Percentiles rank a stretch among this genome's conserved stretches.
phyloP scores from a whole-genome alignment of 2,113 vertebrate genomes.

The Caretta caretta region DNA sequence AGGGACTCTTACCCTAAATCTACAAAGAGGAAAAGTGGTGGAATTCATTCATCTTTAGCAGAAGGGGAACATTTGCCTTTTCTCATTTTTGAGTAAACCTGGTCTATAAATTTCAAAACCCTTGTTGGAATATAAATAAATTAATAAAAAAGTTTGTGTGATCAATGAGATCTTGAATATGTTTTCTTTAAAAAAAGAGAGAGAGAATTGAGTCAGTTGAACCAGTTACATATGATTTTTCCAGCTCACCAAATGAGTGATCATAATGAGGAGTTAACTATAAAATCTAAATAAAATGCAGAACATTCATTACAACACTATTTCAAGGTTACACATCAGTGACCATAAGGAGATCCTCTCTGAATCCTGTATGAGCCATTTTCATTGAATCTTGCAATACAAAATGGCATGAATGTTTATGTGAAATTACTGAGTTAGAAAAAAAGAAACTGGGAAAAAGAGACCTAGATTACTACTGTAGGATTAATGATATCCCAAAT shows the following conservation, averaged over 20 bases:
- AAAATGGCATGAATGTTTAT: neutral
- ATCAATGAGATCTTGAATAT: neutral
- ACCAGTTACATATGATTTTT: neutral
- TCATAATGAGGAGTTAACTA: neutral
- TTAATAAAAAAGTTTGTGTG: neutral
- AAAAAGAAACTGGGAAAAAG: neutral
- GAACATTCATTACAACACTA: neutral
- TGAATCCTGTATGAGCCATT: neutral
- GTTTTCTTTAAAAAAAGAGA: neutral
- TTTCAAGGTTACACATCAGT: neutral
- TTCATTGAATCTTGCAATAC: neutral
- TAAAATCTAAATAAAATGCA: neutral
- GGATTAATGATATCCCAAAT: neutral
- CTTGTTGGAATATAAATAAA: neutral
- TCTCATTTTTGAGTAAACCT: neutral
- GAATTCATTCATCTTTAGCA: neutral
- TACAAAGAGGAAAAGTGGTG: neutral
- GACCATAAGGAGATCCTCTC: neutral
- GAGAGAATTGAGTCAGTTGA: neutral
- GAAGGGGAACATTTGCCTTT: neutral
- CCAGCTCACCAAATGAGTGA: neutral
- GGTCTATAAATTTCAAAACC: fast-evolving
- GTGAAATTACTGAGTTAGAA: neutral
- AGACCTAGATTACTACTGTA: neutral
- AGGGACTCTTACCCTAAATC: neutral